Percentiles rank a stretch among this genome's conserved stretches.
Evolutionary conservation across 2,113 vertebrate species (phyloP).

Genomic region (Campylomormyrus numenius): DNA sequence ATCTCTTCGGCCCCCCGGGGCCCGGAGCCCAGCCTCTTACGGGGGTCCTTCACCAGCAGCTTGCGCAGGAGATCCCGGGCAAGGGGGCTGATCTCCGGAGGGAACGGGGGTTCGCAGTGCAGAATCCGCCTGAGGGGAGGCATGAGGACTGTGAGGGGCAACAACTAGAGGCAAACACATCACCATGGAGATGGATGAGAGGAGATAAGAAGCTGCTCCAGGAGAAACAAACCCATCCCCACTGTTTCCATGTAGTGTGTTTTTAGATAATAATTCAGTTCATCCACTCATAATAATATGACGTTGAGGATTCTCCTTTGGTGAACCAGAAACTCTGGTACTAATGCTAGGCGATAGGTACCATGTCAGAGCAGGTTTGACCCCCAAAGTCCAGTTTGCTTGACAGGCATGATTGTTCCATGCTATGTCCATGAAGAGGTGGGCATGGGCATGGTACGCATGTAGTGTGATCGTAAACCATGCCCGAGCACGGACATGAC

Average conservation of each 20-base stretch:
- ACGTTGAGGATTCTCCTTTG: neutral
- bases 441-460: too few species aligned
- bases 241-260: neutral
- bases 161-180: neutral
- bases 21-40: constrained; percentile 77
- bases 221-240: neutral
- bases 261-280: neutral
- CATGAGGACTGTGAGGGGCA: neutral
- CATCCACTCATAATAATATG: neutral
- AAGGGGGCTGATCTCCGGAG: constrained; percentile 67
- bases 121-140: constrained; percentile 70
- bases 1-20: constrained; percentile 74
- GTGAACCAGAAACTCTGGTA: neutral
- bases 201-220: neutral
- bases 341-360: neutral
- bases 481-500: too few species aligned
- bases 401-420: too few species aligned
- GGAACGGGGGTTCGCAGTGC: constrained; percentile 80
- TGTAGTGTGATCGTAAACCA: too few species aligned
- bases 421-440: too few species aligned
- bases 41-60: constrained; percentile 79
- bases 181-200: neutral
- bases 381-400: neutral
- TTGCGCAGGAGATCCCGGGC: constrained; percentile 78
- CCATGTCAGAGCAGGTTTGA: neutral